Conservation (phyloP, 2,797 vertebrate genomes). For the Lepidocolaptes lacrymiger region DNA sequence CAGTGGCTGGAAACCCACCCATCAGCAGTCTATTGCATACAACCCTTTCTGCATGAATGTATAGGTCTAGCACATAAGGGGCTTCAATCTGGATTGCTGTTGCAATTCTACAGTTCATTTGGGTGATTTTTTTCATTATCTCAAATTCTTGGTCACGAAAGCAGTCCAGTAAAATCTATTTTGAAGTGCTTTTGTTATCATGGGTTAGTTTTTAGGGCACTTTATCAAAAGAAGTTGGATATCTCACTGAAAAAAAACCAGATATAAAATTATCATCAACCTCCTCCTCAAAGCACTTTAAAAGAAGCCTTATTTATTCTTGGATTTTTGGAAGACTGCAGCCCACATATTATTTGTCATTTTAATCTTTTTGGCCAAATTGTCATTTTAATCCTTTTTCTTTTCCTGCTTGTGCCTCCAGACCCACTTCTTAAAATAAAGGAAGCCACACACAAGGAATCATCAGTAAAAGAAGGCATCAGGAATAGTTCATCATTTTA, state of each 20-base stretch:
- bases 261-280: conserved; percentile 57
- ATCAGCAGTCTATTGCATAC: background rate
- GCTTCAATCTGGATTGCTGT: background rate
- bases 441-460: background rate
- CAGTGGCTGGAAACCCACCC: rapidly evolving
- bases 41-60: background rate
- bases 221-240: background rate
- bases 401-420: conserved; percentile 32
- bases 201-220: background rate
- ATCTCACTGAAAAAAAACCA: background rate
- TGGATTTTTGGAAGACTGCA: conserved; percentile 64
- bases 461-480: background rate
- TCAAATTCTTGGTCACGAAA: background rate
- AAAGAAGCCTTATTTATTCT: conserved; percentile 70
- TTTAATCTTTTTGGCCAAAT: conserved; percentile 66
- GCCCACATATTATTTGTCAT: conserved; percentile 70
- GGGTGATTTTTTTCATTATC: background rate
- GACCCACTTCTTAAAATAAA: conserved; percentile 21
- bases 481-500: background rate
- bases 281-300: conserved; percentile 66
- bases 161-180: background rate
- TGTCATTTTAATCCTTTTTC: conserved; percentile 62
- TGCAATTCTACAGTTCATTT: background rate
- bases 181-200: background rate
- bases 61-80: background rate